Evolutionary conservation across 23 tunicate genomes (phyloP).

Genomic region (Trididemnum nubilum): DNA sequence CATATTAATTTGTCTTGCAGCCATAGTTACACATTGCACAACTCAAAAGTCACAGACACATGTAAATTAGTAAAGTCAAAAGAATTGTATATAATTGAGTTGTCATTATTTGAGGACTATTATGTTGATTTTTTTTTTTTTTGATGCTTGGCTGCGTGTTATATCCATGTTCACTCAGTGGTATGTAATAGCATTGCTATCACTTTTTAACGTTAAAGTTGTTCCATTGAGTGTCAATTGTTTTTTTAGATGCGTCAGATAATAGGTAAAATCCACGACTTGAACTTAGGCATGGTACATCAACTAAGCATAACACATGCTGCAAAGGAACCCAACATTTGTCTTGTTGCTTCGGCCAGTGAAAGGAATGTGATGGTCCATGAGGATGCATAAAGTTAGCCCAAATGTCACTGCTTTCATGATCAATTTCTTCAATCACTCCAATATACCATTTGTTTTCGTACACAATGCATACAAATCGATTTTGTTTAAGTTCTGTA

Average conservation of each 20-base stretch:
- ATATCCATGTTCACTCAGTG: too few relatives aligned
- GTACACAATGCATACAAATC: neutral
- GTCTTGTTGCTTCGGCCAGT: constrained; percentile 21
- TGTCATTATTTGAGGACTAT: too few relatives aligned
- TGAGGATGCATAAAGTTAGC: constrained; percentile 20
- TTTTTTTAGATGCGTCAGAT: neutral
- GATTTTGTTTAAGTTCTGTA: neutral
- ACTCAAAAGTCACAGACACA: too few relatives aligned
- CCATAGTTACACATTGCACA: neutral
- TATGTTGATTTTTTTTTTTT: too few relatives aligned
- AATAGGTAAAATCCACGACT: neutral
- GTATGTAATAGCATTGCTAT: too few relatives aligned
- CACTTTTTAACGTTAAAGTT: neutral
- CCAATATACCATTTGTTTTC: constrained; percentile 18
- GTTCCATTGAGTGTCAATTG: neutral
- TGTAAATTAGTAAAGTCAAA: too few relatives aligned
- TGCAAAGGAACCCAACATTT: constrained; percentile 37
- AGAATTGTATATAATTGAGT: too few relatives aligned
- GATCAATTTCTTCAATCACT: constrained; percentile 1
- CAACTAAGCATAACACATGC: constrained; percentile 9
- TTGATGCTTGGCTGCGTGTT: too few relatives aligned
- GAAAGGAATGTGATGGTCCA: constrained; percentile 18
- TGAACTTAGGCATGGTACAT: neutral
- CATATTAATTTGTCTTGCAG: too few relatives aligned
- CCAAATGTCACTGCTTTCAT: neutral